phyloP scores from a whole-genome alignment of 2,113 vertebrate species.

The Limanda limanda region DNA sequence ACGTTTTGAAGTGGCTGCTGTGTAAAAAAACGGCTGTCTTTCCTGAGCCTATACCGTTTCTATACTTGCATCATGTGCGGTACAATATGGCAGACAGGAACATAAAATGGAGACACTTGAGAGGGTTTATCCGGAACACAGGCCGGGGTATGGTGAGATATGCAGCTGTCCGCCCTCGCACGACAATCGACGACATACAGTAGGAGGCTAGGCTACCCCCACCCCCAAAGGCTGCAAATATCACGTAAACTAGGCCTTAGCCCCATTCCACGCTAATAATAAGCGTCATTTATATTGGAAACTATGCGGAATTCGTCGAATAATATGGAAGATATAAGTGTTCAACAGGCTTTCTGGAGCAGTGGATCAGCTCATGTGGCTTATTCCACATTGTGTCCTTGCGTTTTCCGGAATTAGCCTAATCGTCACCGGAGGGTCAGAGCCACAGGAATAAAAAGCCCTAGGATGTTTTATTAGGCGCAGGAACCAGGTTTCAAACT shows the following conservation, averaged over 20 bases:
- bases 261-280: slow-evolving; percentile 49
- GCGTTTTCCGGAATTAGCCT: slow-evolving; percentile 56
- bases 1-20: slow-evolving; percentile 9
- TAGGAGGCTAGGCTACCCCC: slow-evolving; percentile 73
- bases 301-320: slow-evolving; percentile 10
- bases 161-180: slow-evolving; percentile 62
- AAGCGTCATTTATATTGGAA: background rate
- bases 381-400: slow-evolving; percentile 50
- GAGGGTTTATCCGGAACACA: background rate
- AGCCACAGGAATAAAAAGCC: background rate
- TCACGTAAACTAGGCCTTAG: slow-evolving; percentile 66
- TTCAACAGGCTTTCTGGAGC: background rate
- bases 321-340: slow-evolving; percentile 8
- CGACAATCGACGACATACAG: slow-evolving; percentile 76
- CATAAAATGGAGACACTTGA: background rate
- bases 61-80: too few species aligned
- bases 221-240: slow-evolving; percentile 65
- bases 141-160: slow-evolving; percentile 12
- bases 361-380: background rate
- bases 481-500: too few species aligned
- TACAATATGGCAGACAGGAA: background rate
- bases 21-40: slow-evolving; percentile 55
- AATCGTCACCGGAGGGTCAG: slow-evolving; percentile 43
- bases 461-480: too few species aligned
- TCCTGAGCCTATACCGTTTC: background rate